phyloP scores from a whole-genome alignment of 1,140 invertebrate species.

The Scaptomyza hsui region DNA sequence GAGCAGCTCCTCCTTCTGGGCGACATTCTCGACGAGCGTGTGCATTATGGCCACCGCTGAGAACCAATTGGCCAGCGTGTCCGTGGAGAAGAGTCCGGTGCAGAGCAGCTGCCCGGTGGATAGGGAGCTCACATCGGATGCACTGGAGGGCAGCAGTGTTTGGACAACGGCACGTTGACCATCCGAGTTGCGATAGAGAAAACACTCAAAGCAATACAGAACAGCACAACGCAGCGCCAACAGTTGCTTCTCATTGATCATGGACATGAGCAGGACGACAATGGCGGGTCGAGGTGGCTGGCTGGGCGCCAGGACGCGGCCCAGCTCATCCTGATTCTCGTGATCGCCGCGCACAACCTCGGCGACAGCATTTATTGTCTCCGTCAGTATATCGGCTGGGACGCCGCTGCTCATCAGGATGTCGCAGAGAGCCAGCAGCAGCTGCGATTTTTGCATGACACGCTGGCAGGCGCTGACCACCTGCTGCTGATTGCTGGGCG shows the following conservation, averaged over 20 bases:
- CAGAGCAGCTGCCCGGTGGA: conserved; percentile 96
- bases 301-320: conserved; percentile 95
- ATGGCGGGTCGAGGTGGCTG: conserved; percentile 96
- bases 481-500: conserved; percentile 92
- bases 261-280: conserved; percentile 97
- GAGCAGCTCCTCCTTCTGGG: conserved; percentile 96
- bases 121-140: conserved; percentile 88
- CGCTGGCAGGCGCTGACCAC: conserved; percentile 93
- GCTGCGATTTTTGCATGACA: conserved; percentile 92
- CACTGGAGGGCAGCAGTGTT: conserved; percentile 93
- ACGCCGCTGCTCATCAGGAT: conserved; percentile 98
- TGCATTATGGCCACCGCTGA: conserved; percentile 96
- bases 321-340: conserved; percentile 96
- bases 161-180: conserved; percentile 94
- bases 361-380: conserved; percentile 97
- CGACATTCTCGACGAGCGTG: conserved; percentile 93
- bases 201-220: conserved; percentile 98
- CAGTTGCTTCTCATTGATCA: conserved; percentile 99
- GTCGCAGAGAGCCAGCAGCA: conserved; percentile 92
- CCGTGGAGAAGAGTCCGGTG: conserved; percentile 95
- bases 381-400: conserved; percentile 97
- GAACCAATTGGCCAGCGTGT: conserved; percentile 99
- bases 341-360: conserved; percentile 97
- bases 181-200: conserved; percentile 96
- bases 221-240: conserved; percentile 96